phyloP scores from a whole-genome alignment of 2,113 vertebrate species.

The Heptranchias perlo region DNA sequence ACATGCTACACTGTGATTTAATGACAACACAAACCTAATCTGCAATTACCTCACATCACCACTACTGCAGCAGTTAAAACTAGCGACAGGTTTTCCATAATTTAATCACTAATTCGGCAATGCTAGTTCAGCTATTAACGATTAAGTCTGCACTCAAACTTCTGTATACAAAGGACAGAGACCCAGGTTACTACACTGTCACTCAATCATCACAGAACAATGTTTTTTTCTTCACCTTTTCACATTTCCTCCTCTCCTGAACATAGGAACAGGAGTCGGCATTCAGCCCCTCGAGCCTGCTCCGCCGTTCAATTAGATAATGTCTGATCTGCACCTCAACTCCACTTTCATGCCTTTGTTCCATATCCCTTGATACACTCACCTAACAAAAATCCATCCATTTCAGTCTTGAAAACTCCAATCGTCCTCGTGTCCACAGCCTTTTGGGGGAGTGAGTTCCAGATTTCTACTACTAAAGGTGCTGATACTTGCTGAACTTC shows the following conservation, averaged over 20 bases:
- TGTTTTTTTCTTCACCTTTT: not conserved
- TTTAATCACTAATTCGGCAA: not conserved
- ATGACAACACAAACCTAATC: not conserved
- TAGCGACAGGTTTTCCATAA: not conserved
- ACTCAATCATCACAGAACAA: not conserved
- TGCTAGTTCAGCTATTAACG: not conserved
- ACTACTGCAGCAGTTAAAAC: not conserved
- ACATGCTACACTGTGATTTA: not conserved
- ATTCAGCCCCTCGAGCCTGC: not conserved
- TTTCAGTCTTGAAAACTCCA: not conserved
- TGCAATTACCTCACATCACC: not conserved
- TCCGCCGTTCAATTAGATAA: not conserved
- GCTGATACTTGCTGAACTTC: too few relatives aligned
- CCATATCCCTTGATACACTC: not conserved
- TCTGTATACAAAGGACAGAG: not conserved
- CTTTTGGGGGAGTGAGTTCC: not conserved
- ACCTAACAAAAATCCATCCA: not conserved
- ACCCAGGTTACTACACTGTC: not conserved
- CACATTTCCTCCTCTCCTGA: not conserved
- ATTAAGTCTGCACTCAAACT: not conserved
- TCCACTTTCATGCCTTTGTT: not conserved
- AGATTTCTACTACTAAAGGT: not conserved
- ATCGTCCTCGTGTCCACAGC: not conserved
- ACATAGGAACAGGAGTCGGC: not conserved
- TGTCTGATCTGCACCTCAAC: not conserved